A percentile compares a stretch with the other conserved stretches of the same genome.
phyloP scores from a whole-genome alignment of 2,888 invertebrate genomes.

The Leucozona laternaria region DNA sequence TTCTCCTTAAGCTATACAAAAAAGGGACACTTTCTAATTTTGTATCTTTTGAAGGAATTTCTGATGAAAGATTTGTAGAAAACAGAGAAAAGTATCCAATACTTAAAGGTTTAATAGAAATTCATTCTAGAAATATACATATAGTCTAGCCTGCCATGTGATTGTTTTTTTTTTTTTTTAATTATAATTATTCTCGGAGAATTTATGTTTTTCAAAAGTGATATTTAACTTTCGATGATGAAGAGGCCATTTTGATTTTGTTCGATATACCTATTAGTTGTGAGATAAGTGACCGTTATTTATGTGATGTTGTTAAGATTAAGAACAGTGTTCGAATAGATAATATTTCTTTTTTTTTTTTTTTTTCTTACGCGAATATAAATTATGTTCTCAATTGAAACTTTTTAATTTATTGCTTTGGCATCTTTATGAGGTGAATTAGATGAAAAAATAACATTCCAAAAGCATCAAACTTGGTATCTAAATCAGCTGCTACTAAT shows the following conservation, averaged over 20 bases:
- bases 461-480: not conserved
- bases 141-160: not conserved
- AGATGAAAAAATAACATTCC: not conserved
- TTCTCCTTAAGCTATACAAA: not conserved
- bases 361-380: not conserved
- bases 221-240: slow-evolving; percentile 14
- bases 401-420: not conserved
- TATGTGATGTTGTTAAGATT: not conserved
- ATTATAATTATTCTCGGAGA: not conserved
- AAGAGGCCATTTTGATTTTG: slow-evolving; percentile 7
- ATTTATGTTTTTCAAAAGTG: slow-evolving; percentile 8
- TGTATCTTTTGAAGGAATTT: slow-evolving; percentile 18
- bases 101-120: slow-evolving; percentile 16
- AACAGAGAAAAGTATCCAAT: not conserved
- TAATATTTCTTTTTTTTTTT: not conserved
- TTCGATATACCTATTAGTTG: not conserved
- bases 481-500: not conserved
- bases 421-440: not conserved
- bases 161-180: not conserved
- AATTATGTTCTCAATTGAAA: not conserved
- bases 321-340: not conserved
- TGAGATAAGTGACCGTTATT: not conserved
- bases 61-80: slow-evolving; percentile 63
- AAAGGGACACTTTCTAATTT: slow-evolving; percentile 41
- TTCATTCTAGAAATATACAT: not conserved